phyloP scores from a whole-genome alignment of 2,888 invertebrate genomes.

The Caenorhabditis sp. region DNA sequence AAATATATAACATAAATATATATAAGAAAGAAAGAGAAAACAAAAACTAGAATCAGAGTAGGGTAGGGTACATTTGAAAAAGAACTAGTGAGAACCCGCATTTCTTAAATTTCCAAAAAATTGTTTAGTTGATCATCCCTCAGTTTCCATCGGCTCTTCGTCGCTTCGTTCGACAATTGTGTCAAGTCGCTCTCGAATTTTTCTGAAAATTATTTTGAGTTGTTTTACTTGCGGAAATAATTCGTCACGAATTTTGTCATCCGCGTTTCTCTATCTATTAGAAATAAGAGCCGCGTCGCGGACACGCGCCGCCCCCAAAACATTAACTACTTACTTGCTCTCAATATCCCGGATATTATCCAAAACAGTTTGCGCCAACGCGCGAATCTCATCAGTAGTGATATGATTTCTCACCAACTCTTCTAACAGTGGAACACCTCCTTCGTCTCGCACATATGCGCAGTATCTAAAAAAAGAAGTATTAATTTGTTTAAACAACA shows the following conservation, averaged over 20 bases:
- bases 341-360: conserved; percentile 43
- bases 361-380: conserved; percentile 49
- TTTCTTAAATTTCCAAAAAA: background rate
- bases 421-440: conserved; percentile 81
- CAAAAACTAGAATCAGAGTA: background rate
- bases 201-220: no score
- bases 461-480: conserved; percentile 83
- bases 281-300: no score
- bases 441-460: conserved; percentile 84
- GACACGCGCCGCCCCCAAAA: no score
- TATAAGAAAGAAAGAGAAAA: background rate
- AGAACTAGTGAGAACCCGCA: background rate
- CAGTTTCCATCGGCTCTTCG: conserved; percentile 4
- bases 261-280: no score
- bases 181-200: background rate
- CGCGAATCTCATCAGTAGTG: conserved; percentile 41
- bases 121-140: background rate
- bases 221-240: no score
- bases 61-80: background rate
- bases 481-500: background rate
- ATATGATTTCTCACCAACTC: conserved; percentile 69
- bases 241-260: no score
- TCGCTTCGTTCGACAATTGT: background rate
- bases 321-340: conserved; percentile 18
- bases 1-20: background rate